A percentile compares a stretch with the other conserved stretches of the same genome.
Conservation (phyloP, 1,140 invertebrate species). For the Zaprionus gabonicus region DNA sequence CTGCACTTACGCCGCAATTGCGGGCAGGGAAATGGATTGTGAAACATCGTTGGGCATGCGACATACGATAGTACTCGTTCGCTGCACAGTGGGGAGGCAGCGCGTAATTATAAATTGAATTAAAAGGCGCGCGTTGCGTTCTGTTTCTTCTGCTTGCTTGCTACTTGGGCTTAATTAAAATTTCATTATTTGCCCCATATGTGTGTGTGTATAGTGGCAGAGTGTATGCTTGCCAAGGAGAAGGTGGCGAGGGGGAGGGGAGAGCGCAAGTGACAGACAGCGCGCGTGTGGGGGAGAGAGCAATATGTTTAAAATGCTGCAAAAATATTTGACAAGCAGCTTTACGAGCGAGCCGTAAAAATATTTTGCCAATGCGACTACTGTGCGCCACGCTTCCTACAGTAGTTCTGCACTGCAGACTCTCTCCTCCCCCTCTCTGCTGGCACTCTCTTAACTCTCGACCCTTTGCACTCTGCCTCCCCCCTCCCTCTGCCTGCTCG, state of each 20-base stretch:
- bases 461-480: not conserved
- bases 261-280: not conserved
- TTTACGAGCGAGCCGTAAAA: conserved; percentile 76
- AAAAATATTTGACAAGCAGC: conserved; percentile 78
- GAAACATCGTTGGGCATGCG: conserved; percentile 20
- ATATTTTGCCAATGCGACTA: conserved; percentile 57
- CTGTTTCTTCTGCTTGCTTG: conserved; percentile 58
- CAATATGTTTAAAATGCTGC: conserved; percentile 69
- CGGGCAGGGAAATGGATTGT: conserved; percentile 31
- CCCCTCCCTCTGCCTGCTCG: not conserved
- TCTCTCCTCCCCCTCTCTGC: not conserved
- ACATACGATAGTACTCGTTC: conserved; percentile 25
- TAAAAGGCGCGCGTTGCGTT: conserved; percentile 71
- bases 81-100: conserved; percentile 13
- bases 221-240: not conserved
- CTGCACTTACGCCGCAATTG: conserved; percentile 14
- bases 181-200: conserved; percentile 71
- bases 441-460: not conserved
- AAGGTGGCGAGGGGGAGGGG: not conserved
- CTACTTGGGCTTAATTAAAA: conserved; percentile 77
- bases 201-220: not conserved
- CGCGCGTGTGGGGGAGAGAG: not conserved
- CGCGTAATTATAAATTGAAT: conserved; percentile 80
- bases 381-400: conserved; percentile 12
- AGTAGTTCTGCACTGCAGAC: not conserved